Percentiles rank a stretch among this genome's conserved stretches.
phyloP scores from a whole-genome alignment of 2,888 invertebrate genomes.

The Serripes groenlandicus region DNA sequence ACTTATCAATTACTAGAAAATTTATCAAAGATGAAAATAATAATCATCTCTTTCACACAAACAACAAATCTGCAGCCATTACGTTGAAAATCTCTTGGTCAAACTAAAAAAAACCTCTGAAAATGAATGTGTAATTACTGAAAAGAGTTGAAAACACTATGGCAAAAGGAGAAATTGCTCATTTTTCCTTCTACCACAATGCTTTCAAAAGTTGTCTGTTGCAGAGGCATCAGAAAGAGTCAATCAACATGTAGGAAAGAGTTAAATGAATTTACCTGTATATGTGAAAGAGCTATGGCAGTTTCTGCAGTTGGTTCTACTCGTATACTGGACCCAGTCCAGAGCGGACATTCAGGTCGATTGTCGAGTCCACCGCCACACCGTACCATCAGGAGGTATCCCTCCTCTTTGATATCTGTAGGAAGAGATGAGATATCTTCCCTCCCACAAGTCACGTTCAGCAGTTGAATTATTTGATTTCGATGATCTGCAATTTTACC shows the following conservation, averaged over 20 bases:
- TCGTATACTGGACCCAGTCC: constrained; percentile 85
- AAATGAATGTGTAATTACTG: too few relatives aligned
- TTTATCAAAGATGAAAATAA: too few relatives aligned
- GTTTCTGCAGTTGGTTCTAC: constrained; percentile 87
- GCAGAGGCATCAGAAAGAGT: too few relatives aligned
- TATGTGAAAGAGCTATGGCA: constrained; percentile 86
- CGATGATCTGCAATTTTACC: constrained; percentile 82
- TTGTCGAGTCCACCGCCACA: constrained; percentile 78
- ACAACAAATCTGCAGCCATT: too few relatives aligned
- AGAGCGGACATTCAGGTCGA: constrained; percentile 73
- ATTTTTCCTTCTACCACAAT: neutral
- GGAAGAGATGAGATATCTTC: constrained; percentile 78
- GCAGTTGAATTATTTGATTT: constrained; percentile 85
- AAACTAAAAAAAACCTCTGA: too few relatives aligned
- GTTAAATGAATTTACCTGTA: constrained; percentile 80
- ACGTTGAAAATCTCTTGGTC: too few relatives aligned
- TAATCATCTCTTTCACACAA: too few relatives aligned
- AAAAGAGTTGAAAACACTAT: too few relatives aligned
- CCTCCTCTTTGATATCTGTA: constrained; percentile 69
- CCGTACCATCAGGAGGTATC: constrained; percentile 86
- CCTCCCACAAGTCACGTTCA: constrained; percentile 87
- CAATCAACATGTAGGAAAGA: too few relatives aligned
- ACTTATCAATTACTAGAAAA: too few relatives aligned
- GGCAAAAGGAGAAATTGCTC: too few relatives aligned
- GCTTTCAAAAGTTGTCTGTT: neutral